Evolutionary conservation across 2,797 vertebrate species (phyloP), one percentile per base, ranked within the genome.

Genomic region (Chaetophractus vellerosus): DNA sequence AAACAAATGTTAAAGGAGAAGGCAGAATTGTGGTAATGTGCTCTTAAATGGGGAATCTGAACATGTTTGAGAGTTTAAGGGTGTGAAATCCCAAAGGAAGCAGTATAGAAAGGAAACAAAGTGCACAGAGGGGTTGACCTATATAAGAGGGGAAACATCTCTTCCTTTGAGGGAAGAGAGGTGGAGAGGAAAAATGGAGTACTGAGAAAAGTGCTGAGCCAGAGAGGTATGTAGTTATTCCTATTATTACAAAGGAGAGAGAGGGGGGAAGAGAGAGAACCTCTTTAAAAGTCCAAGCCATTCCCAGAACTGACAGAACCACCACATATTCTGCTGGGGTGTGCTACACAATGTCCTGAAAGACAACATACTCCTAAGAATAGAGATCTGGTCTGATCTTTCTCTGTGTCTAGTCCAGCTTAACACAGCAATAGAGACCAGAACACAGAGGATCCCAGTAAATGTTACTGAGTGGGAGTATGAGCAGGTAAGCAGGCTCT

Each of bases 1-100:
- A 74, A 79, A 80, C 24, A 86, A 96, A 78, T 84, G 36, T 21
- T 90, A 75, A 81, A 82, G n/a, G 48, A 85, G 68, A 94, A 19
- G 48, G 69, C 24, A 88, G 91, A 41, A 63, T 15, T 75, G 26
- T 57, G 63, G n/a, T 63, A 64, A 33, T 33, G 55, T 50, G 15
- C 16, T 88, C 72, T 86, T 75, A 26, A 21, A 61, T 36, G 45
- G 9, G 38, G 21, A 71, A 82, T 82, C 16, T 89, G 28, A 82
- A 90, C 45, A 72, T 50, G 45, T 61, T 50, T 78, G 5, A 83
- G 23, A 41, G 52, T 36, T 81, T 33, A 88, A 87, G 66, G 18
- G 57, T 24, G 64, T 41, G 7, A 86, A 63, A 33, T 82, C 26
- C 68, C 66, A 84, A 48, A 81, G 66, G n/a, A 15, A 76, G 24